phyloP scores from a whole-genome alignment of 2,888 invertebrate species.

The Lagria hirta region DNA sequence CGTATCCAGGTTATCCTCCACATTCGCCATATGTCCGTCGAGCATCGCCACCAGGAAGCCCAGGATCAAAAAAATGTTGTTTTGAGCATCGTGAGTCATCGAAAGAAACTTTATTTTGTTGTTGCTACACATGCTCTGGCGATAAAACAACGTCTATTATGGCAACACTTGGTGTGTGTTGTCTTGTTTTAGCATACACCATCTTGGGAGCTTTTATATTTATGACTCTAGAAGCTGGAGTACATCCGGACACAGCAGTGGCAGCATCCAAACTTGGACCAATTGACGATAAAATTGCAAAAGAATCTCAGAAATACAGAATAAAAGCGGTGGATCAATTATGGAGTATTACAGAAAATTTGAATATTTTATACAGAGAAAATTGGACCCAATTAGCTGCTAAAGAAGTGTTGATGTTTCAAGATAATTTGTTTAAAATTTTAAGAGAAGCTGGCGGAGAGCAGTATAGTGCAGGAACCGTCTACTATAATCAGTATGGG shows the following conservation, averaged over 20 bases:
- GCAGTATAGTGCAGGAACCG: conserved; percentile 24
- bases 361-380: conserved; percentile 86
- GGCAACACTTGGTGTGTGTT: conserved; percentile 79
- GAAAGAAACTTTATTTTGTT: conserved; percentile 53
- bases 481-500: conserved; percentile 47
- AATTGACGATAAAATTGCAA: conserved; percentile 32
- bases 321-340: conserved; percentile 75
- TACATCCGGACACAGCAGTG: conserved; percentile 61
- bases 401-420: conserved; percentile 83
- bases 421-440: conserved; percentile 63
- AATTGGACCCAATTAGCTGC: conserved; percentile 90
- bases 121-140: conserved; percentile 61
- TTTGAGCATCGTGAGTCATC: conserved; percentile 45
- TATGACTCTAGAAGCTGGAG: conserved; percentile 74
- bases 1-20: conserved; percentile 47
- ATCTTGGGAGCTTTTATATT: conserved; percentile 91
- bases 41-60: conserved; percentile 51
- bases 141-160: conserved; percentile 64
- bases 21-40: conserved; percentile 45
- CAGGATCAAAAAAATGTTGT: conserved; percentile 49
- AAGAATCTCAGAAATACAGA: conserved; percentile 59
- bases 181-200: conserved; percentile 85
- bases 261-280: conserved; percentile 67
- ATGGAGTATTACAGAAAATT: conserved; percentile 83
- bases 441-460: conserved; percentile 41